A percentile compares a stretch with the other conserved stretches of the same genome.
Evolutionary conservation across 1,140 invertebrate genomes (phyloP).

Genomic region (Macrosteles quadrilineatus): DNA sequence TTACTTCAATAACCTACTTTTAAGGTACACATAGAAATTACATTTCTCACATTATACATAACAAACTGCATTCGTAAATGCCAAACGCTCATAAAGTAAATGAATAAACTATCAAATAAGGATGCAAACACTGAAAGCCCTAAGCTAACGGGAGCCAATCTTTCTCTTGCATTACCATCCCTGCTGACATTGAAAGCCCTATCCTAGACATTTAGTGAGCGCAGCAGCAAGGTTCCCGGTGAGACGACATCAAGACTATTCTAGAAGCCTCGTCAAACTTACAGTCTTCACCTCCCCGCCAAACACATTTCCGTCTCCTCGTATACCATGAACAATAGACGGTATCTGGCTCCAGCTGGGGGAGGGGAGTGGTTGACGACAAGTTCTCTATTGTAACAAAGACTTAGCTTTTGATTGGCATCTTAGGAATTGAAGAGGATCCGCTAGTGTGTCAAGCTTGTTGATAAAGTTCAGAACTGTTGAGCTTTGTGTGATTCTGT

Average conservation of each 20-base stretch:
- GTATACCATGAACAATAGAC: constrained; percentile 15
- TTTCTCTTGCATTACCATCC: too few species aligned
- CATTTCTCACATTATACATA: too few species aligned
- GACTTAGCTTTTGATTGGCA: constrained; percentile 21
- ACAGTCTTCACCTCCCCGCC: constrained; percentile 4
- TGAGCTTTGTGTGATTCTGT: too few species aligned
- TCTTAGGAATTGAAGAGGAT: not conserved
- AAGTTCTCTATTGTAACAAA: not conserved
- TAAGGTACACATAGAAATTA: too few species aligned
- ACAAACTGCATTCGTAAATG: too few species aligned
- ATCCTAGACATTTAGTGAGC: constrained; percentile 15
- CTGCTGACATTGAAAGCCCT: not conserved
- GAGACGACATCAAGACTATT: constrained; percentile 8
- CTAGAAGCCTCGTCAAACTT: constrained; percentile 5
- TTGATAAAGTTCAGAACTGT: too few species aligned
- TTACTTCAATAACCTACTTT: too few species aligned
- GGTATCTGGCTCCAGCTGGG: constrained; percentile 1
- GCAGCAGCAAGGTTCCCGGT: not conserved
- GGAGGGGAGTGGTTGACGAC: not conserved
- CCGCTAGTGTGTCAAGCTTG: too few species aligned
- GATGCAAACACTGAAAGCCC: too few species aligned
- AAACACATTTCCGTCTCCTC: constrained; percentile 5
- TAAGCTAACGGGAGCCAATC: too few species aligned
- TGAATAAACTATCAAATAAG: too few species aligned
- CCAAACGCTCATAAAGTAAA: too few species aligned